Evolutionary conservation across 2,888 invertebrate genomes (phyloP), one percentile per base, ranked within the genome.

Genomic region (Netelia fuscicornis): DNA sequence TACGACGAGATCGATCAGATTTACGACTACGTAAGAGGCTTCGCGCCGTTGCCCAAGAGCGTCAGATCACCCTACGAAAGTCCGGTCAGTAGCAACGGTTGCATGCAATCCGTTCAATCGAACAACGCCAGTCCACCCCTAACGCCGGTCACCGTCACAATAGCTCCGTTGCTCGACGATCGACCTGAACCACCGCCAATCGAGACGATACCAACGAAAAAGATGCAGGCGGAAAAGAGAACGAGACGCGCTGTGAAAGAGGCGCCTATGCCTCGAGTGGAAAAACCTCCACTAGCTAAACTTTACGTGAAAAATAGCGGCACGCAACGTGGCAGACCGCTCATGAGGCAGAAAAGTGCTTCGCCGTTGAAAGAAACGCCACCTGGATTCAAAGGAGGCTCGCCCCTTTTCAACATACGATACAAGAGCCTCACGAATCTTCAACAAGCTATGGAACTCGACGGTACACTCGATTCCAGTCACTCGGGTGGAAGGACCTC

Each of bases 1-100:
- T 98, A 98, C 94, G 98, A 98, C 90, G 98, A 99, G 94, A 98
- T 99, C 89, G 98, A 99, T 95, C 98, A 98, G 94, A 98, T 99
- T 88, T 99, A 99, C 93, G 98, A 98, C 93, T 99, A 98, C 93
- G 98, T 99, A 0, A 95, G 98, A 86, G 98, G 98, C 0, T 97
- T 98, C 89, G 98, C 98, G 72, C 98, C 98, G 1, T 95, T 98
- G 42, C 98, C 98, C 5, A 97, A 98, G 93, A 97, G 96, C 91
- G 96, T 97, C 30, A 95, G 96, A 90, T 96, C 96, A 0, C 96
- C 96, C 0, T 96, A 96, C 90, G 93, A 93, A 77, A 91, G 88
- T 58, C 91, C 90, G 89, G 90, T 87, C 88, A 91, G 79, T 2
- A 87, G 85, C n/a, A 90, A 89, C 60, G 81, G 80, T 5, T 81